Percentiles rank a stretch among this genome's conserved stretches.
phyloP scores from a whole-genome alignment of 2,888 invertebrate genomes.

The Dryococelus australis region DNA sequence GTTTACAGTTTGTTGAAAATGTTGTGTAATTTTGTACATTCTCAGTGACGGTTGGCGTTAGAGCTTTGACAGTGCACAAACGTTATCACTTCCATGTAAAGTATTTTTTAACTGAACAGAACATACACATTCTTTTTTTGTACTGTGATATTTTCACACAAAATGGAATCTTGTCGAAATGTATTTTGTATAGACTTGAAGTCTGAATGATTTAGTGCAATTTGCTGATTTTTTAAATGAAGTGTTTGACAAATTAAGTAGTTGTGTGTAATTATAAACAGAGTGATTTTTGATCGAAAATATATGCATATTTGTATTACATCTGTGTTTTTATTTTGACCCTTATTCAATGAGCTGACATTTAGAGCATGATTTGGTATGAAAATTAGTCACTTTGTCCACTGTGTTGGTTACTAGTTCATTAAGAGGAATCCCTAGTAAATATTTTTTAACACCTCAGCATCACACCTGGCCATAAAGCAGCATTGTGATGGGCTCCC shows the following conservation, averaged over 20 bases:
- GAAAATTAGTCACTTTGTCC: too few relatives aligned
- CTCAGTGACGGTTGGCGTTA: not conserved
- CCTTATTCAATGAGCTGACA: too few relatives aligned
- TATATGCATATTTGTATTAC: not conserved
- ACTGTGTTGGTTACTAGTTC: too few relatives aligned
- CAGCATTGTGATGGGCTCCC: too few relatives aligned
- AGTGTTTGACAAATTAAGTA: not conserved
- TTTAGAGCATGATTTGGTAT: too few relatives aligned
- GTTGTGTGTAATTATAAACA: not conserved
- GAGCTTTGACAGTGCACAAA: not conserved
- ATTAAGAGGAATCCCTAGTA: too few relatives aligned
- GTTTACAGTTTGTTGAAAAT: not conserved
- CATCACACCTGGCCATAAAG: too few relatives aligned
- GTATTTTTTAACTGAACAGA: not conserved
- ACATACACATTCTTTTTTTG: not conserved
- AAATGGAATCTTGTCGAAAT: not conserved
- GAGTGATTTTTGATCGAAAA: not conserved
- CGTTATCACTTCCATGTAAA: not conserved
- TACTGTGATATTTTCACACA: not conserved
- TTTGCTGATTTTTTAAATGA: too few relatives aligned
- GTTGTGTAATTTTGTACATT: not conserved
- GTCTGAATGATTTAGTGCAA: too few relatives aligned
- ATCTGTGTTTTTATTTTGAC: too few relatives aligned
- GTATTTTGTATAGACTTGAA: not conserved
- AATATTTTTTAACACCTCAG: too few relatives aligned